Evolutionary conservation across 2,797 vertebrate species (phyloP).

Genomic region (Coccyzus lansbergi): DNA sequence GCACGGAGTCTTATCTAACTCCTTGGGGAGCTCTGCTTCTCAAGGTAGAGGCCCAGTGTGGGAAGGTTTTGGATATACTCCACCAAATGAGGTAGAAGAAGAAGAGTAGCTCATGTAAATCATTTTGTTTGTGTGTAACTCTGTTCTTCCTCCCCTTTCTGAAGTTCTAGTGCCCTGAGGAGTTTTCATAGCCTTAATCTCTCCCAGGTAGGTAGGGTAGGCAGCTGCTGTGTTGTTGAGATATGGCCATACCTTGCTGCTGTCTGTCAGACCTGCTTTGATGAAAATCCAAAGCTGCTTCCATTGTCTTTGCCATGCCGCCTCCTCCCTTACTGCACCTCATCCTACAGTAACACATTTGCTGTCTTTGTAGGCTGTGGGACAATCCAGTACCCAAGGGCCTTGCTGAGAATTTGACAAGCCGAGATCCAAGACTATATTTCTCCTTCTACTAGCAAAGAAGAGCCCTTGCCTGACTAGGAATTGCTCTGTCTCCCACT

Average conservation of each 20-base stretch:
- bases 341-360: neutral
- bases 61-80: neutral
- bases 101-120: neutral
- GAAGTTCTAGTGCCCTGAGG: neutral
- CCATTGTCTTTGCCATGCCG: neutral
- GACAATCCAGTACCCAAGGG: slow-evolving; percentile 76
- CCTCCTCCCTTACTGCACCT: fast-evolving
- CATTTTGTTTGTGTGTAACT: neutral
- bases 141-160: neutral
- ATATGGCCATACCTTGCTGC: neutral
- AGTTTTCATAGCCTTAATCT: neutral
- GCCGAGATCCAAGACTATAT: slow-evolving; percentile 82
- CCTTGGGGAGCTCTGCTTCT: neutral
- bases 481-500: neutral
- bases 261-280: neutral
- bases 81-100: neutral
- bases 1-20: neutral
- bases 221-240: neutral
- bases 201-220: neutral
- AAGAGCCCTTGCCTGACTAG: neutral
- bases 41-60: neutral
- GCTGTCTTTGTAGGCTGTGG: slow-evolving; percentile 84
- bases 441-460: slow-evolving; percentile 78
- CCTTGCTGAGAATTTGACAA: slow-evolving; percentile 59
- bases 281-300: neutral